phyloP scores from a whole-genome alignment of 1,140 invertebrate genomes.

The Hylaeus anthracinus region DNA sequence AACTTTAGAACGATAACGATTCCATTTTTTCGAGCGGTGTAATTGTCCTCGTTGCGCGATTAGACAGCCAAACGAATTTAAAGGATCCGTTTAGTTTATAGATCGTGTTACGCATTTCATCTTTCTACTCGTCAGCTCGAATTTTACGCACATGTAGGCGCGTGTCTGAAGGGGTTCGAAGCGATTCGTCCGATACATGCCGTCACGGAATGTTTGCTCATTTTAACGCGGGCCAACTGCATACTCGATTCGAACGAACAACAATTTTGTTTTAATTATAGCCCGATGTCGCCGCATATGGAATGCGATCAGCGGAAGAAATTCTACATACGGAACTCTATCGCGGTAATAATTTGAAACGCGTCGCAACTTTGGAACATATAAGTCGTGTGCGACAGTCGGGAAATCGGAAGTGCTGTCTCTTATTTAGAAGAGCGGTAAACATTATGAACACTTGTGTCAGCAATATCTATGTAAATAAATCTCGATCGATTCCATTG shows the following conservation, averaged over 20 bases:
- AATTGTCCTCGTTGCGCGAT: neutral
- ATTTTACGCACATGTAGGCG: too few species aligned
- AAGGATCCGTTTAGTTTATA: neutral
- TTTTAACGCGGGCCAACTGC: neutral
- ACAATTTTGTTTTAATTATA: constrained; percentile 66
- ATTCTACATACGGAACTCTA: constrained; percentile 9
- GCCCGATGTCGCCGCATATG: constrained; percentile 45
- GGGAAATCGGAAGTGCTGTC: too few species aligned
- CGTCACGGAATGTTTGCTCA: neutral
- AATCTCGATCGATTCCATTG: too few species aligned
- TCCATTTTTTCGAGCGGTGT: neutral
- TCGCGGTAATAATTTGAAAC: constrained; percentile 16
- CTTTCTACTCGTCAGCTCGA: neutral
- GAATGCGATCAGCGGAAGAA: constrained; percentile 64
- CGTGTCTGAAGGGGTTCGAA: too few species aligned
- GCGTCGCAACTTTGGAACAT: neutral
- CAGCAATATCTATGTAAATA: too few species aligned
- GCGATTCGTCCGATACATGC: too few species aligned
- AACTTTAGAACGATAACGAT: neutral
- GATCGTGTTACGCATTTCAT: neutral
- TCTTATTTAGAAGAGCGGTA: too few species aligned
- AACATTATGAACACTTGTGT: too few species aligned
- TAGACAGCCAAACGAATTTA: neutral
- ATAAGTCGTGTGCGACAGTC: neutral
- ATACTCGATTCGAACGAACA: constrained; percentile 17